phyloP scores from a whole-genome alignment of 2,113 vertebrate species.

The Atrichornis clamosus region DNA sequence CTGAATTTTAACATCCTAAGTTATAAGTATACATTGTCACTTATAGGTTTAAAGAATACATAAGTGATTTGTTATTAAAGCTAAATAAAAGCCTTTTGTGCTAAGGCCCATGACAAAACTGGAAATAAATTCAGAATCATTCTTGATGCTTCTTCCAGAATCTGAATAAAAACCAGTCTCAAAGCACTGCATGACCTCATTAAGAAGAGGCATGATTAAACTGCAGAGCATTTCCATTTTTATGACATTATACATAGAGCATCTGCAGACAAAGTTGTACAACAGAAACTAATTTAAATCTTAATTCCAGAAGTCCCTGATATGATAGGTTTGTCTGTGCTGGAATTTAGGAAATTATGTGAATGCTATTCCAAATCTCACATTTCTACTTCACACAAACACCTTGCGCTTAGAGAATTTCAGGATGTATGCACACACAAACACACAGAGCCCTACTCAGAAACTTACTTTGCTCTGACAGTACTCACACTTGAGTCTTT shows the following conservation, averaged over 20 bases:
- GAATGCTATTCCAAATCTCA: background rate
- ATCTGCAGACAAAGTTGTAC: background rate
- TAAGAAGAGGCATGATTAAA: background rate
- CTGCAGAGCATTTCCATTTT: background rate
- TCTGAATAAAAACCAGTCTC: background rate
- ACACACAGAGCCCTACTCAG: background rate
- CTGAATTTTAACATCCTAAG: background rate
- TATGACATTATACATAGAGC: background rate
- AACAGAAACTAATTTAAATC: background rate
- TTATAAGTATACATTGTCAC: background rate
- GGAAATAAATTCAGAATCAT: background rate
- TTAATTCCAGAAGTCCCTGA: background rate
- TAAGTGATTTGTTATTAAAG: background rate
- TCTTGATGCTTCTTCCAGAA: background rate
- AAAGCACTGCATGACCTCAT: background rate
- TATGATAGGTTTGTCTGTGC: background rate
- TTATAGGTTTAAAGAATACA: background rate
- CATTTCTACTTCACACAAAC: background rate
- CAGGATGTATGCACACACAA: background rate
- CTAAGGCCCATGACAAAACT: background rate
- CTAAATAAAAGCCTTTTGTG: background rate
- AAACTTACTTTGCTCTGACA: background rate
- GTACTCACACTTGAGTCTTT: background rate
- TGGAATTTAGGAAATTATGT: background rate
- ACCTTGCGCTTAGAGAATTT: background rate